Conservation (phyloP, 2,888 invertebrate genomes). For the Sphaerophoria rueppellii region DNA sequence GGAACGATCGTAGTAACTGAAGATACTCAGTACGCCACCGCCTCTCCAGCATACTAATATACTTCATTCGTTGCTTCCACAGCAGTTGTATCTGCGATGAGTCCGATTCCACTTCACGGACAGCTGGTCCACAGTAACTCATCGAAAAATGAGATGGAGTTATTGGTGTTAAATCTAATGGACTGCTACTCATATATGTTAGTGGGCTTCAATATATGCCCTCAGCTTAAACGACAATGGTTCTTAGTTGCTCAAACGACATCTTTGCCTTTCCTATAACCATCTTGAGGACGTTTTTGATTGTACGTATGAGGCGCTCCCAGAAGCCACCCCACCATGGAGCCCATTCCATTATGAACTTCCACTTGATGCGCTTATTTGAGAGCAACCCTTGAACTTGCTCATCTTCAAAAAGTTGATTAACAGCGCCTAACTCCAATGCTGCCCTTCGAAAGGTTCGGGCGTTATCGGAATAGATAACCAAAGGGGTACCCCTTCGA, state of each 20-base stretch:
- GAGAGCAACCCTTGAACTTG: neutral
- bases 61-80: too few species aligned
- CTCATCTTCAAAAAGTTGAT: too few species aligned
- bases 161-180: constrained; percentile 27
- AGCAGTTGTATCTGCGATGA: constrained; percentile 3
- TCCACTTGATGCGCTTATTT: constrained; percentile 11
- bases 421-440: neutral
- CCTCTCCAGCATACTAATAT: too few species aligned
- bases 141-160: constrained; percentile 33
- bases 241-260: constrained; percentile 21
- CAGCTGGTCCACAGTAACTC: neutral
- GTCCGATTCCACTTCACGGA: neutral
- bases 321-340: neutral
- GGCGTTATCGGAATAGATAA: constrained; percentile 11
- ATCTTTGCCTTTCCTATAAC: constrained; percentile 47
- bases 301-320: constrained; percentile 37
- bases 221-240: constrained; percentile 43
- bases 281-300: constrained; percentile 53
- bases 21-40: too few species aligned
- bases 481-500: neutral
- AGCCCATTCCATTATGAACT: neutral
- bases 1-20: too few species aligned
- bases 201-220: constrained; percentile 5
- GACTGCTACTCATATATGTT: constrained; percentile 39
- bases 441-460: neutral